A percentile compares a stretch with the other conserved stretches of the same genome.
Evolutionary conservation across 2,113 vertebrate species (phyloP).

Genomic region (Xiphophorus hellerii): DNA sequence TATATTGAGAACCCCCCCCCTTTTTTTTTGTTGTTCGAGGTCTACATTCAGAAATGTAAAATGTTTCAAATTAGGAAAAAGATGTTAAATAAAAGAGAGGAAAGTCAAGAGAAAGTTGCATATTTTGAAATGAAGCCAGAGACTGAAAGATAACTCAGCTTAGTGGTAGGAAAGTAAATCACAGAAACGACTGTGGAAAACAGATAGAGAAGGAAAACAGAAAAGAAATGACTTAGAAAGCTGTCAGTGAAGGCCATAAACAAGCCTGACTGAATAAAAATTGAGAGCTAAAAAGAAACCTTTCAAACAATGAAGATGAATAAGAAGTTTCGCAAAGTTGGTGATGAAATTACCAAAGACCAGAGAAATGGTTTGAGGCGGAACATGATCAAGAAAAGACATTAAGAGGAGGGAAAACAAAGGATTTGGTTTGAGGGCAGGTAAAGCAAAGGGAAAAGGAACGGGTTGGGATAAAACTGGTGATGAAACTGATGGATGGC

Average conservation of each 20-base stretch:
- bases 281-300: background rate
- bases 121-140: slow-evolving; percentile 1
- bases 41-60: background rate
- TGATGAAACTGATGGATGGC: slow-evolving; percentile 44
- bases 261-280: background rate
- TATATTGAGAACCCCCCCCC: background rate
- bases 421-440: background rate
- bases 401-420: background rate
- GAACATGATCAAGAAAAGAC: background rate
- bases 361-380: background rate
- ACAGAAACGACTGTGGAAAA: background rate
- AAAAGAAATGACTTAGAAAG: background rate
- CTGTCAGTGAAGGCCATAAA: background rate
- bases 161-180: background rate
- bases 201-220: background rate
- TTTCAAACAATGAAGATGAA: background rate
- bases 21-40: background rate
- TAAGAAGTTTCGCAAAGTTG: background rate
- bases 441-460: background rate
- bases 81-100: background rate
- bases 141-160: background rate
- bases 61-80: background rate
- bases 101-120: background rate
- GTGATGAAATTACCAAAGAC: slow-evolving; percentile 5
- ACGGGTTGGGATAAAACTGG: background rate